A percentile compares a stretch with the other conserved stretches of the same genome.
phyloP scores from a whole-genome alignment of 1,140 invertebrate genomes.

The Trichonephila clavipes region DNA sequence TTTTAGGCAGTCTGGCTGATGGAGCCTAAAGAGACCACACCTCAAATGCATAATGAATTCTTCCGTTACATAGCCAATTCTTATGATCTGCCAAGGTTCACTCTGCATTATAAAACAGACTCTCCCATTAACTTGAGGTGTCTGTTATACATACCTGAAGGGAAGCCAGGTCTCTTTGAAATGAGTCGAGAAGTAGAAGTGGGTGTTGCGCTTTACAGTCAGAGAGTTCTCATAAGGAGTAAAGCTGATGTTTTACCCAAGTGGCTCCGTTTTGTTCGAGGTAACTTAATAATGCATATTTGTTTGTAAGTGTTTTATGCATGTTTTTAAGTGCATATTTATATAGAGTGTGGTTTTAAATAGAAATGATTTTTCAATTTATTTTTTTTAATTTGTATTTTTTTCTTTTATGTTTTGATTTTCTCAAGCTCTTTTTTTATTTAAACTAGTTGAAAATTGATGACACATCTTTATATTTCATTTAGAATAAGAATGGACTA shows the following conservation, averaged over 20 bases:
- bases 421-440: no score
- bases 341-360: no score
- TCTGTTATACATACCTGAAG: conserved; percentile 95
- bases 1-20: conserved; percentile 93
- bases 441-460: no score
- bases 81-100: conserved; percentile 91
- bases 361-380: no score
- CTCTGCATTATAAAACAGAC: conserved; percentile 92
- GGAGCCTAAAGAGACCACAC: conserved; percentile 92
- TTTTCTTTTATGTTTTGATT: no score
- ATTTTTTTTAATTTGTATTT: no score
- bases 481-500: no score
- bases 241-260: conserved; percentile 95
- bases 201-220: conserved; percentile 92
- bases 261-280: conserved; percentile 96
- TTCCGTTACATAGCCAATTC: conserved; percentile 90
- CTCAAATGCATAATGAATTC: conserved; percentile 94
- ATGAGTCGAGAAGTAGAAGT: conserved; percentile 87
- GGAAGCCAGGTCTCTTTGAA: conserved; percentile 90
- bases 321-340: neutral
- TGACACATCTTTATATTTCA: no score
- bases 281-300: conserved; percentile 80
- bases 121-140: conserved; percentile 94
- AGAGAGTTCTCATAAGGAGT: conserved; percentile 93
- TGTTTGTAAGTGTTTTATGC: no score